phyloP scores from a whole-genome alignment of 2,113 vertebrate genomes.

The Oncorhynchus gorbuscha region DNA sequence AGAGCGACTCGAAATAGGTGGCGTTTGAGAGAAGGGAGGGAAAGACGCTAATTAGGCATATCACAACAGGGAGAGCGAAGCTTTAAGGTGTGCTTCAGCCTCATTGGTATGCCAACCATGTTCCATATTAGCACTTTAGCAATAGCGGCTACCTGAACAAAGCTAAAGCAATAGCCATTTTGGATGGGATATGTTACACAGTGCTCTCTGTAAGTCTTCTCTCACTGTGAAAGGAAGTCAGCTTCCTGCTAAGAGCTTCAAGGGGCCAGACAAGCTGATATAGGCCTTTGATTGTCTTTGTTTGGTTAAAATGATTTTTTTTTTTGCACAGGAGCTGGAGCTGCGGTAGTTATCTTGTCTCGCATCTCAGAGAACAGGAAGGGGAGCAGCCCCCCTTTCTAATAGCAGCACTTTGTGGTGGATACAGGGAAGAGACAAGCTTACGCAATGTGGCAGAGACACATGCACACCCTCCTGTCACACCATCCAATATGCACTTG shows the following conservation, averaged over 20 bases:
- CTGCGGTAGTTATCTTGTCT: slow-evolving; percentile 40
- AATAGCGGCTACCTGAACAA: no score
- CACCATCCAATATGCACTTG: neutral
- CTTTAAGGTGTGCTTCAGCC: slow-evolving; percentile 48
- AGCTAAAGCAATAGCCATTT: neutral
- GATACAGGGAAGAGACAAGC: slow-evolving; percentile 32
- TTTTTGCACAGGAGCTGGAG: slow-evolving; percentile 30
- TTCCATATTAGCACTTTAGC: slow-evolving; percentile 6
- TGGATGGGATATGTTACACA: slow-evolving; percentile 28
- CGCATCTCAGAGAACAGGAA: slow-evolving; percentile 45
- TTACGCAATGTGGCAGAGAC: slow-evolving; percentile 40
- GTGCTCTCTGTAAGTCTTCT: slow-evolving; percentile 17
- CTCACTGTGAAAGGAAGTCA: slow-evolving; percentile 28
- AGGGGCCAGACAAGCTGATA: slow-evolving; percentile 37
- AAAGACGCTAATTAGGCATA: slow-evolving; percentile 62
- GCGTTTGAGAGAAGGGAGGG: slow-evolving; percentile 44
- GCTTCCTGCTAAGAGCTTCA: slow-evolving; percentile 39
- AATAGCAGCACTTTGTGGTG: slow-evolving; percentile 28
- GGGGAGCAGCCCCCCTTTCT: slow-evolving; percentile 28
- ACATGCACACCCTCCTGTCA: slow-evolving; percentile 41
- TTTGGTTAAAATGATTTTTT: slow-evolving; percentile 21
- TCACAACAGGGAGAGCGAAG: slow-evolving; percentile 47
- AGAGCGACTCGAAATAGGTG: slow-evolving; percentile 58
- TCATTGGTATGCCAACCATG: slow-evolving; percentile 41
- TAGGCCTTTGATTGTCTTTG: slow-evolving; percentile 46